Evolutionary conservation across 2,113 vertebrate genomes (phyloP).

Genomic region (Aspidoscelis tigris): DNA sequence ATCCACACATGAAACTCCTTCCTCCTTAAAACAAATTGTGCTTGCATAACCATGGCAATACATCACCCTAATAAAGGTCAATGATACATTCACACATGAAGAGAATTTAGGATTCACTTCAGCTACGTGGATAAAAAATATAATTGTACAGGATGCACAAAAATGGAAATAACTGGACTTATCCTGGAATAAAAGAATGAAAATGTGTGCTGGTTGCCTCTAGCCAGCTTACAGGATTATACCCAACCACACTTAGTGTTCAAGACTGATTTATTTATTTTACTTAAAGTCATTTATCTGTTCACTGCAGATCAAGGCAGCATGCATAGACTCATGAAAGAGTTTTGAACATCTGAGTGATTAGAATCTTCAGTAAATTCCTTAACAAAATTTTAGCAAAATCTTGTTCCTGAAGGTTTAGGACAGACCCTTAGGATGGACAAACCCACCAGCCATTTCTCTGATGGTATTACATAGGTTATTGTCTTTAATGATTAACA

Average conservation of each 20-base stretch:
- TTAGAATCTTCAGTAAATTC: no score
- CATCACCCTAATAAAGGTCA: slow-evolving; percentile 53
- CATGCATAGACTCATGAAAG: not conserved
- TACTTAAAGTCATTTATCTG: not conserved
- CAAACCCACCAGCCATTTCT: not conserved
- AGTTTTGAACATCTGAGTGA: no score
- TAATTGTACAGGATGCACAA: slow-evolving; percentile 30
- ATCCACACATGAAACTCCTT: slow-evolving; percentile 24
- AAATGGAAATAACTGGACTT: slow-evolving; percentile 17
- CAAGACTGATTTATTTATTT: not conserved
- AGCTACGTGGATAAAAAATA: slow-evolving; percentile 49
- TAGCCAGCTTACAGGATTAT: not conserved
- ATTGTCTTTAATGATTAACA: not conserved
- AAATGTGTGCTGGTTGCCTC: not conserved
- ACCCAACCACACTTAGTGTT: not conserved
- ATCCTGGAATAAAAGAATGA: not conserved
- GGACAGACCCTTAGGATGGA: not conserved
- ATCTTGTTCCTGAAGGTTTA: not conserved
- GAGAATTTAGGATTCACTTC: slow-evolving; percentile 43
- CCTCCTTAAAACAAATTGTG: slow-evolving; percentile 51
- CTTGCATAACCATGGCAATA: slow-evolving; percentile 41
- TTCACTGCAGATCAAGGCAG: not conserved
- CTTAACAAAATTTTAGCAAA: no score
- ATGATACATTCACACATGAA: slow-evolving; percentile 53
- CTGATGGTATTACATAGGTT: not conserved